phyloP scores from a whole-genome alignment of 2,113 vertebrate species.

The Podarcis raffonei region DNA sequence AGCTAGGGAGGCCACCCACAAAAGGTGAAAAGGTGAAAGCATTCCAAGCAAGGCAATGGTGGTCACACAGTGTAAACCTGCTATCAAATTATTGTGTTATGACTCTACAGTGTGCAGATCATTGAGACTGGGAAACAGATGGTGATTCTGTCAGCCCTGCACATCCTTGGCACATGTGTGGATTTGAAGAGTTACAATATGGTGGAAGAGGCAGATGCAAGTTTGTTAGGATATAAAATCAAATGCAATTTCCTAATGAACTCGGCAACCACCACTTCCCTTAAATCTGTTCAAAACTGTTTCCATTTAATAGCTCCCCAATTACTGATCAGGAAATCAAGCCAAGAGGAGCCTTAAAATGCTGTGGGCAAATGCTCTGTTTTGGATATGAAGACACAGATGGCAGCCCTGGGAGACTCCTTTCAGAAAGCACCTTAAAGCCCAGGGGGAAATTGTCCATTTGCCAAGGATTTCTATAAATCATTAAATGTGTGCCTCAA shows the following conservation, averaged over 20 bases:
- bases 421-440: constrained; percentile 32
- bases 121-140: constrained; percentile 64
- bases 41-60: constrained; percentile 36
- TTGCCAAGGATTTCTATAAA: neutral
- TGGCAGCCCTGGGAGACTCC: neutral
- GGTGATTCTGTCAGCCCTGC: constrained; percentile 55
- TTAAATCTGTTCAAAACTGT: constrained; percentile 55
- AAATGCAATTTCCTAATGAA: constrained; percentile 60
- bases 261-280: constrained; percentile 25
- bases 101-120: constrained; percentile 22
- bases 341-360: constrained; percentile 35
- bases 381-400: constrained; percentile 15
- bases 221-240: constrained; percentile 67
- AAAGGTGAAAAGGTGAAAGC: constrained; percentile 40
- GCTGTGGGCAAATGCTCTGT: neutral
- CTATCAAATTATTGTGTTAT: constrained; percentile 9
- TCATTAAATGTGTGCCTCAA: neutral
- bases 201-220: constrained; percentile 70
- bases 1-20: neutral
- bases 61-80: constrained; percentile 47
- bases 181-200: constrained; percentile 68
- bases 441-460: constrained; percentile 16
- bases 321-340: constrained; percentile 38
- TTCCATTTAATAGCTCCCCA: constrained; percentile 36
- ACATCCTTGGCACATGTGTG: constrained; percentile 53